Conservation (phyloP, 1,140 invertebrate genomes). For the Dinoponera quadriceps region DNA sequence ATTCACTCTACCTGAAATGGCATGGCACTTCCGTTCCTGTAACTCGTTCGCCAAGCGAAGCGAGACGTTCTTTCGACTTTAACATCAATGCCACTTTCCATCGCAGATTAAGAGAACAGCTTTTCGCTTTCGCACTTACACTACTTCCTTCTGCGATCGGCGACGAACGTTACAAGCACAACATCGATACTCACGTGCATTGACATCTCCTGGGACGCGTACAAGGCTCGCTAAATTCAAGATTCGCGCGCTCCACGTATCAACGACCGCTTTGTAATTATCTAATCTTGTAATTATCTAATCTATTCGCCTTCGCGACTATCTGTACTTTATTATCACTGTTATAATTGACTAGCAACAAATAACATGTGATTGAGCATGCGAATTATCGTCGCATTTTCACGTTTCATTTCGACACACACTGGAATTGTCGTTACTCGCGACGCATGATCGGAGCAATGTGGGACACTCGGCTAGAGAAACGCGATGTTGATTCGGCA, state of each 20-base stretch:
- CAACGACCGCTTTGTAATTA: too few species aligned
- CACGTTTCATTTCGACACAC: not conserved
- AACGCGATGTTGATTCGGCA: constrained; percentile 26
- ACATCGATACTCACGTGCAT: constrained; percentile 3
- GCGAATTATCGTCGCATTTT: not conserved
- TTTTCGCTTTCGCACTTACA: constrained; percentile 55
- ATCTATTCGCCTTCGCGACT: too few species aligned
- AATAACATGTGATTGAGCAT: not conserved
- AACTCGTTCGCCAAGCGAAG: constrained; percentile 54
- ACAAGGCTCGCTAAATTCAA: too few species aligned
- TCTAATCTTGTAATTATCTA: too few species aligned
- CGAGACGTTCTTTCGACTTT: constrained; percentile 58
- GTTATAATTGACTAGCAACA: not conserved
- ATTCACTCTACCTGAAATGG: constrained; percentile 26
- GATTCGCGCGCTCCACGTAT: not conserved
- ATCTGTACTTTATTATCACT: not conserved
- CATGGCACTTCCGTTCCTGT: constrained; percentile 42
- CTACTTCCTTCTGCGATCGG: constrained; percentile 44
- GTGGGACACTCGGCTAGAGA: not conserved
- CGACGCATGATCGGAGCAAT: not conserved
- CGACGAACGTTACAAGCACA: constrained; percentile 16
- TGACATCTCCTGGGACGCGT: not conserved
- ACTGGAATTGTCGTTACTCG: not conserved
- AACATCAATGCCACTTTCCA: constrained; percentile 64
- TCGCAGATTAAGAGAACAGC: constrained; percentile 44